Evolutionary conservation across 2,113 vertebrate species (phyloP), one percentile per base, ranked within the genome.

Genomic region (Embiotoca jacksoni): DNA sequence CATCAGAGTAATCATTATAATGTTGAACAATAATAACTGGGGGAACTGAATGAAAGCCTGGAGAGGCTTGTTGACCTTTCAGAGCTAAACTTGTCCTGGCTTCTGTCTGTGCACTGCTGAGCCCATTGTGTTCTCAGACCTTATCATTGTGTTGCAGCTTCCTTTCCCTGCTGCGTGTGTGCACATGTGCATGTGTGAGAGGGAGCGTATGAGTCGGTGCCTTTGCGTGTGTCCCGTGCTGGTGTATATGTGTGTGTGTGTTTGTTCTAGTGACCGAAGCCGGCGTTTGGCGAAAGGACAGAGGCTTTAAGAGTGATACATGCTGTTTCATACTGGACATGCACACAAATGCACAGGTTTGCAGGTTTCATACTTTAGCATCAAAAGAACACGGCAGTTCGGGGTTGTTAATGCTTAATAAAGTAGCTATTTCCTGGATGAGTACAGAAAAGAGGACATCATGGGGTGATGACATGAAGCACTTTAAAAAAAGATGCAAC

Each of bases 141-240:
- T 95, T 95, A 94, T 95, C 94, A 95, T 93, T 93, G 91, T 93
- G 88, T 83, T 93, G 91, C 94, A 95, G 94, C 83, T 95, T 95
- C 94, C 94, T 95, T 87, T 91, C 78, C 78, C 78, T 55, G 79
- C 83, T 72, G 86, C 30, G 70, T 68, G 81, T 74, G 90, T 63
- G 82, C 76, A 77, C 56, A 32, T 80, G 79, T 87, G 88, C 78
- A 85, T 75, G 78, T 88, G 72, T 83, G 64, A 46, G 62, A 49
- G 30, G 32, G 44, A 36, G 61, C 52, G 61, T 80, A 47, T 56
- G 81, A 78, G 46, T 53, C n/a, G 37, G 54, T 74, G 75, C 37
- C 39, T 78, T 61, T 78, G 77, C 47, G 54, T 52, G 80, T 78
- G 46, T 77, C 69, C 77, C 72, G 68, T 67, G 77, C 75, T 76